A percentile compares a stretch with the other conserved stretches of the same genome.
Conservation (phyloP, 64 coral and sea anemone genomes). For the Orbicella faveolata region DNA sequence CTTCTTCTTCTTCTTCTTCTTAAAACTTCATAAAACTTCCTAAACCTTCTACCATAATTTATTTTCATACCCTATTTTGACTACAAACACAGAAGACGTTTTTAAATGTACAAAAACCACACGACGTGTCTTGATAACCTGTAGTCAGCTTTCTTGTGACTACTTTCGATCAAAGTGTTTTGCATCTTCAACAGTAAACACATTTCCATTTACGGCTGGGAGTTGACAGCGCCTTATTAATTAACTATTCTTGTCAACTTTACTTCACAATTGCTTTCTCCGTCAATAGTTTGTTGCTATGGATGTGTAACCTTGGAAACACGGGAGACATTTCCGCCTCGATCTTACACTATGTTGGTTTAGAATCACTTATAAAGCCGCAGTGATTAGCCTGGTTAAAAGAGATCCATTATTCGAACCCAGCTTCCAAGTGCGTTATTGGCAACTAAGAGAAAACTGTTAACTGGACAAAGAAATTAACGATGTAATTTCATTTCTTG, state of each 20-base stretch:
- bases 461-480: background rate
- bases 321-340: background rate
- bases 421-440: background rate
- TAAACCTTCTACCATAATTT: background rate
- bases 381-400: background rate
- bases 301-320: slow-evolving; percentile 17
- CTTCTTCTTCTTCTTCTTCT: too few relatives aligned
- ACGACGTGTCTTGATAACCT: background rate
- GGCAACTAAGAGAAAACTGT: background rate
- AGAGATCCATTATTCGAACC: background rate
- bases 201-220: background rate
- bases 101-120: background rate
- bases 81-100: background rate
- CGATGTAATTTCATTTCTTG: background rate
- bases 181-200: background rate
- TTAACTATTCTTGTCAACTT: background rate
- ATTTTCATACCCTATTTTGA: background rate
- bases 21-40: too few relatives aligned
- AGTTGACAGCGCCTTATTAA: background rate
- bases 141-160: background rate
- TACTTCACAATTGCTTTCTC: background rate
- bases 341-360: background rate
- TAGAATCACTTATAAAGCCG: background rate
- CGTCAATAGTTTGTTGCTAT: too few relatives aligned
- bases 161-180: background rate